These are phyloP conservation scores for Varanus komodoensis DNA, from an alignment of 2,113 vertebrate species.

Conservation along the genomic window DNA sequence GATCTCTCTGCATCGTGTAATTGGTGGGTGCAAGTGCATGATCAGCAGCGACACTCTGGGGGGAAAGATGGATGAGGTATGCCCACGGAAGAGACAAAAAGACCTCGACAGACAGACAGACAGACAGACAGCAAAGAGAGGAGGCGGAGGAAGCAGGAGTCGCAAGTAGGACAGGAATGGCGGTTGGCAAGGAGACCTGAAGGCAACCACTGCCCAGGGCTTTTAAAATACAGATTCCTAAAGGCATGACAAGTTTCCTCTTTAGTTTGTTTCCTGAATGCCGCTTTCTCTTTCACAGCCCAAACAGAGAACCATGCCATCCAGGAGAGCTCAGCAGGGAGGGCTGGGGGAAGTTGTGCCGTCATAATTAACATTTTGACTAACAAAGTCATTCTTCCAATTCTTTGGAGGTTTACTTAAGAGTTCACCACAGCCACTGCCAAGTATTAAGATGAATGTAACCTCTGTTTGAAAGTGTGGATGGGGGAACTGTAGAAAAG, in stretches of 20 bases:
- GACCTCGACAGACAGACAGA: constrained; percentile 6
- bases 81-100: not conserved
- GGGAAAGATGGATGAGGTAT: not conserved
- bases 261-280: not conserved
- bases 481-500: not conserved
- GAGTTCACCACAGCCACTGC: not conserved
- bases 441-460: not conserved
- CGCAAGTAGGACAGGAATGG: not conserved
- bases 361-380: not conserved
- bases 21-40: not conserved
- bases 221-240: not conserved
- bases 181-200: constrained; percentile 17
- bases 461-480: not conserved
- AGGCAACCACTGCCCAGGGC: not conserved
- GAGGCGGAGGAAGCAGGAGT: not conserved
- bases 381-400: not conserved
- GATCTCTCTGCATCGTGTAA: not conserved
- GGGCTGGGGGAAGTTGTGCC: too few relatives aligned
- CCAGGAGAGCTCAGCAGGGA: not conserved
- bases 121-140: constrained; percentile 19
- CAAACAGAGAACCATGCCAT: not conserved
- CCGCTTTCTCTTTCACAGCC: not conserved
- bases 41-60: not conserved
- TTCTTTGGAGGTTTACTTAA: not conserved
- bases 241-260: not conserved